Base-by-base conservation (phyloP, 1,140 invertebrate genomes). In the Lamellibrachia luymesi region DNA sequence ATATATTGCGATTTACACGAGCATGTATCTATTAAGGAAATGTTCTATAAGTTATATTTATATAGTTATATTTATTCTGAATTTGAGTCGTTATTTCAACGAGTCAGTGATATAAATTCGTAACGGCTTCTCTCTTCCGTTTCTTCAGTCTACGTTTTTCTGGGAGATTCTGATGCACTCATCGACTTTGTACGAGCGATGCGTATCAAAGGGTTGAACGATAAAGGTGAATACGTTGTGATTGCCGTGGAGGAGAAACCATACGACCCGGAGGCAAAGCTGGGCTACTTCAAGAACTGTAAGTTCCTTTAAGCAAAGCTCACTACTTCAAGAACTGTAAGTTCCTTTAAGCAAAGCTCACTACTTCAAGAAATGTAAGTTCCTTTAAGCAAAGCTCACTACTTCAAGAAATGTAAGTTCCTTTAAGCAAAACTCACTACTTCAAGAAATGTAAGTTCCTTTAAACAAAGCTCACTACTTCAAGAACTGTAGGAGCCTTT, bases 221-320 rank as follows among this genome's bases (percentile, higher is more conserved):
- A 98, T 10, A 97, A 98, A 92, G 98, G 98, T 17, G 98, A 99
- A 95, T 99, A 99, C 95, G 98, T 99, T 97, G 98, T 99, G 27
- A 98, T 99, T 95, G 94, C 94, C 13, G 93, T 93, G 25, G 51
- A 92, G 50, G 93, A 93, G 51, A 92, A 93, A 90, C 91, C 92
- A 50, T 93, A 80, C 80, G 91, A 93, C 13, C 93, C 93, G 51
- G 90, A 90, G 49, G 92, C 92, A 50, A 92, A 92, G 17, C 27
- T 51, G 4, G 90, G 89, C 38, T 93, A 93, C 50, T 89, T 92
- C 50, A 92, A 49, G n/a, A 93, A 93, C 50, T 93, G 93, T 92
- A 90, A 92, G 92, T 27, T 1, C 89, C 89, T 22, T 22, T 90
- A 27, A 90, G 17, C 89, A 90, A 90, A 22, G 27, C 17, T 90